These are phyloP conservation scores for Cisticola juncidis DNA, from an alignment of 2,113 vertebrate species.

Conservation along the genomic window DNA sequence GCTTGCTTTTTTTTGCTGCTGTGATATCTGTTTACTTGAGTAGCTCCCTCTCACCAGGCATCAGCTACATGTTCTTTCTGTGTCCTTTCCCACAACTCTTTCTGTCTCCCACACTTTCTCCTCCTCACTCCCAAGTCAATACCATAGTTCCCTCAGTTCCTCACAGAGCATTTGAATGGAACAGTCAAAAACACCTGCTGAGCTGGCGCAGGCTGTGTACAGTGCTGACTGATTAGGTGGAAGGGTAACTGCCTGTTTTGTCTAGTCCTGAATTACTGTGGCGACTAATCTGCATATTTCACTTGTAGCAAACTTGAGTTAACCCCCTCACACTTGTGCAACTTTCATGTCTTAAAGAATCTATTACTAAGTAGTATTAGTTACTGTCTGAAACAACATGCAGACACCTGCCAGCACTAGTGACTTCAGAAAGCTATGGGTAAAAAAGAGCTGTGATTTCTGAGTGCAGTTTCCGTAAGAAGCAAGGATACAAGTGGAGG, in stretches of 20 bases:
- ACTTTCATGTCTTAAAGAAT: background rate
- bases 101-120: conserved; percentile 39
- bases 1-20: conserved; percentile 32
- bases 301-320: background rate
- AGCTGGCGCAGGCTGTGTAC: background rate
- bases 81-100: conserved; percentile 30
- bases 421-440: background rate
- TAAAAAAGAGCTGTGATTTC: background rate
- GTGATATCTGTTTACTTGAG: background rate
- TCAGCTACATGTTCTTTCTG: background rate
- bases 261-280: background rate
- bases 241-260: background rate
- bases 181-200: conserved; percentile 38
- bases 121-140: background rate
- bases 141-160: background rate
- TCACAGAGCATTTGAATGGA: background rate
- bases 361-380: background rate
- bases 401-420: too few species aligned
- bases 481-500: background rate
- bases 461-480: background rate
- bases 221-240: background rate
- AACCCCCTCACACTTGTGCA: background rate
- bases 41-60: conserved; percentile 16
- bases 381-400: background rate
- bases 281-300: conserved; percentile 10